Evolutionary conservation across 2,888 invertebrate species (phyloP).

Genomic region (Cataglyphis albicans): DNA sequence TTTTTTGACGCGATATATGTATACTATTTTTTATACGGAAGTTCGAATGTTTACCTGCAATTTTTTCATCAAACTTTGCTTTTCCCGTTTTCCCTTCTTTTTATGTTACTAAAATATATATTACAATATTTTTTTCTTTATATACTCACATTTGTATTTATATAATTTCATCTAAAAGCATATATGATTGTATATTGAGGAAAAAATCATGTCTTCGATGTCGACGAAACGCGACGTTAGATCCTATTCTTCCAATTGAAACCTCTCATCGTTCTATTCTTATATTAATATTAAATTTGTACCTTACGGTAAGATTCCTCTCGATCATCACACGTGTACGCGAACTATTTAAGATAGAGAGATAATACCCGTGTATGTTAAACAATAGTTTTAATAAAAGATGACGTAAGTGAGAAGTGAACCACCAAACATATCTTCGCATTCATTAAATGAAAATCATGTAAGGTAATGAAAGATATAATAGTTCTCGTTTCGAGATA

Average conservation of each 20-base stretch:
- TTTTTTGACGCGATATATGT: background rate
- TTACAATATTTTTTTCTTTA: slow-evolving; percentile 18
- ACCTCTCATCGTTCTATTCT: background rate
- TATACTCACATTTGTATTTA: background rate
- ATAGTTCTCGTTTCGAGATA: background rate
- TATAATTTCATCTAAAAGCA: slow-evolving; percentile 1
- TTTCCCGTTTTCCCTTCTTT: background rate
- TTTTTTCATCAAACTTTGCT: background rate
- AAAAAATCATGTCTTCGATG: slow-evolving; percentile 6
- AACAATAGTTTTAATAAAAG: slow-evolving; percentile 48
- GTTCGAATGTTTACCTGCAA: slow-evolving; percentile 5
- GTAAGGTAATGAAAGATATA: slow-evolving; percentile 12
- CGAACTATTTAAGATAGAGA: slow-evolving; percentile 36
- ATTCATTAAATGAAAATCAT: slow-evolving; percentile 22
- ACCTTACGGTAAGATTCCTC: slow-evolving; percentile 18
- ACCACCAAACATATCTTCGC: background rate
- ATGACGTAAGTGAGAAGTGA: background rate
- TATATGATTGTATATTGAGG: background rate
- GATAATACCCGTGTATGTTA: slow-evolving; percentile 33
- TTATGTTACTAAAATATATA: slow-evolving; percentile 23
- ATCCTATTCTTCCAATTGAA: background rate
- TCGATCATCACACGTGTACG: slow-evolving; percentile 2
- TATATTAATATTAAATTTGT: slow-evolving; percentile 6
- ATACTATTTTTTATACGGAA: background rate
- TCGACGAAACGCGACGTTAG: background rate